A percentile compares a stretch with the other conserved stretches of the same genome.
phyloP scores from a whole-genome alignment of 2,797 vertebrate genomes.

The Chelon auratus region DNA sequence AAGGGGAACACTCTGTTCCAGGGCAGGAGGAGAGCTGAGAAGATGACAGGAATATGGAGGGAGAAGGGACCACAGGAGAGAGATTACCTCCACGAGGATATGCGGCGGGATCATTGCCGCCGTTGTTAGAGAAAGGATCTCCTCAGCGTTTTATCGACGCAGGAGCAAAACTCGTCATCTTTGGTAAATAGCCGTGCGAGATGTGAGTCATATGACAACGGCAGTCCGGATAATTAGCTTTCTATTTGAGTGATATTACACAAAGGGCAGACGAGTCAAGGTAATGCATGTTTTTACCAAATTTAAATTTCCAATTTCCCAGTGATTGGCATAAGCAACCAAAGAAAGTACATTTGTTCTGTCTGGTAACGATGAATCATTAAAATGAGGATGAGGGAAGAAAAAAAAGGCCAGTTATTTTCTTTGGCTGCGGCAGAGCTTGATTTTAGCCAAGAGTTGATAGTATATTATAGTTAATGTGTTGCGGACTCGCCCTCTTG shows the following conservation, averaged over 20 bases:
- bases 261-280: not conserved
- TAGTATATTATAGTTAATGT: slow-evolving; percentile 74
- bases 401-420: slow-evolving; percentile 24
- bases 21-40: slow-evolving; percentile 35
- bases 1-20: slow-evolving; percentile 64
- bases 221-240: not conserved
- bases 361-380: slow-evolving; percentile 51
- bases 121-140: slow-evolving; percentile 24
- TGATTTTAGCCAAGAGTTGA: slow-evolving; percentile 47
- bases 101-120: slow-evolving; percentile 39
- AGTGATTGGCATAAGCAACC: not conserved
- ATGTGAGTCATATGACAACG: slow-evolving; percentile 9
- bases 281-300: not conserved
- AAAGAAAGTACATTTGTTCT: slow-evolving; percentile 20
- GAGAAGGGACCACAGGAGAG: slow-evolving; percentile 27
- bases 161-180: slow-evolving; percentile 23
- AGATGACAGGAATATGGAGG: slow-evolving; percentile 33
- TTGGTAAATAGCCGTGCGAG: slow-evolving; percentile 6
- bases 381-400: not conserved
- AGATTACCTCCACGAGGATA: slow-evolving; percentile 42
- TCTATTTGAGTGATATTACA: slow-evolving; percentile 14
- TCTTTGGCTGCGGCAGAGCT: slow-evolving; percentile 35
- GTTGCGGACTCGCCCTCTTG: slow-evolving; percentile 69
- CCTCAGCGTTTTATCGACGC: slow-evolving; percentile 32
- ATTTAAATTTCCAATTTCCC: not conserved